phyloP scores from a whole-genome alignment of 1,140 invertebrate genomes.

The Stratiolaelaps scimitus region DNA sequence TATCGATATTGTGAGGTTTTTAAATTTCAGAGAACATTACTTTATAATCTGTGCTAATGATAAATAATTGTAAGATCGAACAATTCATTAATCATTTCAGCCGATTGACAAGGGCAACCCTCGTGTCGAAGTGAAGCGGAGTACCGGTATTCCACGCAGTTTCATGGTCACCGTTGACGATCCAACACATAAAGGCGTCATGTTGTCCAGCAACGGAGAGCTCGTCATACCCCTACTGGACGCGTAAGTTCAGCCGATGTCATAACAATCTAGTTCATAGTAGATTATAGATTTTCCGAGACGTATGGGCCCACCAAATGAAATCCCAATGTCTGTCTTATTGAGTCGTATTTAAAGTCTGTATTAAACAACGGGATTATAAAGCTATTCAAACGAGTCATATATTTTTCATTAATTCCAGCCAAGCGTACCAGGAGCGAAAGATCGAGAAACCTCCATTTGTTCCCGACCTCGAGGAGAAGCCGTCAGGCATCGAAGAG shows the following conservation, averaged over 20 bases:
- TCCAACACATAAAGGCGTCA: constrained; percentile 71
- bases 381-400: too few species aligned
- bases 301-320: constrained; percentile 3
- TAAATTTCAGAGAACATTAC: neutral
- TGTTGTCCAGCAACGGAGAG: constrained; percentile 80
- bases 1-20: too few species aligned
- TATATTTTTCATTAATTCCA: constrained; percentile 42
- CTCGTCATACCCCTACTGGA: constrained; percentile 82
- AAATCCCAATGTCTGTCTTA: constrained; percentile 24
- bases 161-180: constrained; percentile 87
- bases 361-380: constrained; percentile 29
- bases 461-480: constrained; percentile 45
- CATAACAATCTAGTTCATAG: constrained; percentile 13
- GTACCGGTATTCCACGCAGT: constrained; percentile 91
- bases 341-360: neutral
- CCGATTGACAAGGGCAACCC: neutral
- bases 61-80: neutral
- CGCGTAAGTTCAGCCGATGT: constrained; percentile 53
- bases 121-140: constrained; percentile 62
- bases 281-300: constrained; percentile 27
- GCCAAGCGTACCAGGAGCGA: constrained; percentile 61
- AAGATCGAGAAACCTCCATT: constrained; percentile 55
- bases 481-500: constrained; percentile 41
- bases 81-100: neutral
- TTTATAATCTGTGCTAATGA: neutral